Evolutionary conservation across 2,113 vertebrate genomes (phyloP).

Genomic region (Pterophyllum scalare): DNA sequence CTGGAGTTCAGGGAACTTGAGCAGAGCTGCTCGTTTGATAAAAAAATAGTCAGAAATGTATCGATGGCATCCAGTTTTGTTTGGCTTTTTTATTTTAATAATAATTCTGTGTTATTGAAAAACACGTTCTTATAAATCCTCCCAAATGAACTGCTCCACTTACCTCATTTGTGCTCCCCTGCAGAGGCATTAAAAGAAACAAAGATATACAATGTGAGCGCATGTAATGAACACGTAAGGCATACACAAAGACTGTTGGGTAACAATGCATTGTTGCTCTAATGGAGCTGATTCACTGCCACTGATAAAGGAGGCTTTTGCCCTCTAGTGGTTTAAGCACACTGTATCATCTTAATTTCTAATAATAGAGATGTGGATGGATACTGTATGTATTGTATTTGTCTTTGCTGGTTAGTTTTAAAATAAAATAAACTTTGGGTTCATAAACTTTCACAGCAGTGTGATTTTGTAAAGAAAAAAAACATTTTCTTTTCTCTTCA

Average conservation of each 20-base stretch:
- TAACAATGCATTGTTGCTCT: neutral
- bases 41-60: neutral
- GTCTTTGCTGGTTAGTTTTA: neutral
- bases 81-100: neutral
- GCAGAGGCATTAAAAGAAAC: conserved; percentile 71
- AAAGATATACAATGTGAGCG: conserved; percentile 44
- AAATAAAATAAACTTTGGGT: no score
- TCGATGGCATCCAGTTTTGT: neutral
- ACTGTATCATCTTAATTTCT: neutral
- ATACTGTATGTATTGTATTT: neutral
- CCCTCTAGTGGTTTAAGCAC: conserved; percentile 50
- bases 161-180: conserved; percentile 99
- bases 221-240: neutral
- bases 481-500: no score
- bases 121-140: neutral
- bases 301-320: neutral
- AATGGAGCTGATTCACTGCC: neutral
- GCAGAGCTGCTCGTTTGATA: neutral
- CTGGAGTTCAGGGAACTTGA: neutral
- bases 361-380: neutral
- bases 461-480: no score
- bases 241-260: accelerated
- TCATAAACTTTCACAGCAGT: no score
- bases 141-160: conserved; percentile 32
- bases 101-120: neutral